A percentile compares a stretch with the other conserved stretches of the same genome.
These are phyloP conservation scores for Megastigmus dorsalis DNA, from an alignment of 2,888 invertebrate species.

Conservation along the genomic window DNA sequence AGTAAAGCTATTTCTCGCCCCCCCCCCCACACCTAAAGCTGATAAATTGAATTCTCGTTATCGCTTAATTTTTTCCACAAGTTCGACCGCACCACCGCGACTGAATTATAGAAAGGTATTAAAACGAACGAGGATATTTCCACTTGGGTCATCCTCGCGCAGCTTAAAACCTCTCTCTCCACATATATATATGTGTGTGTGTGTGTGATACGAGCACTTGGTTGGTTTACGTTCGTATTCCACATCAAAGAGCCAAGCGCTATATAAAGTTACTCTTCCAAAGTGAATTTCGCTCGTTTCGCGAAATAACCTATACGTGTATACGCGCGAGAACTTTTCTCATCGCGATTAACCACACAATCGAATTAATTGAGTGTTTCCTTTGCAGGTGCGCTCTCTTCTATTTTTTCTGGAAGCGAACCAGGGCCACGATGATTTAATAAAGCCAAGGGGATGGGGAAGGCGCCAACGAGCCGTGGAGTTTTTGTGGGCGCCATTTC, in stretches of 20 bases:
- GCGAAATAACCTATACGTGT: not conserved
- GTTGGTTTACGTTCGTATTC: not conserved
- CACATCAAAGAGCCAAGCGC: constrained; percentile 2
- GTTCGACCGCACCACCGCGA: no score
- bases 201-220: no score
- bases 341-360: constrained; percentile 24
- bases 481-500: no score
- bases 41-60: not conserved
- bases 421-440: no score
- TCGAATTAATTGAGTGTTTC: no score
- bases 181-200: no score
- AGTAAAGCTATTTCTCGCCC: not conserved
- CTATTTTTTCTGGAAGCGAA: no score
- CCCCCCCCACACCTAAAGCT: no score
- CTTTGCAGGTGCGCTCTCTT: no score
- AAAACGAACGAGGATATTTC: not conserved
- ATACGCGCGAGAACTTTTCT: constrained; percentile 8
- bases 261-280: constrained; percentile 21
- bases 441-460: no score
- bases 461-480: no score
- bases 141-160: not conserved
- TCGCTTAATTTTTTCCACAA: not conserved
- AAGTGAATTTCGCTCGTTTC: not conserved
- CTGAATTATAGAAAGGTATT: not conserved
- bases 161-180: no score